Evolutionary conservation across 1,140 invertebrate species (phyloP).

Genomic region (Cecropterus lyciades): DNA sequence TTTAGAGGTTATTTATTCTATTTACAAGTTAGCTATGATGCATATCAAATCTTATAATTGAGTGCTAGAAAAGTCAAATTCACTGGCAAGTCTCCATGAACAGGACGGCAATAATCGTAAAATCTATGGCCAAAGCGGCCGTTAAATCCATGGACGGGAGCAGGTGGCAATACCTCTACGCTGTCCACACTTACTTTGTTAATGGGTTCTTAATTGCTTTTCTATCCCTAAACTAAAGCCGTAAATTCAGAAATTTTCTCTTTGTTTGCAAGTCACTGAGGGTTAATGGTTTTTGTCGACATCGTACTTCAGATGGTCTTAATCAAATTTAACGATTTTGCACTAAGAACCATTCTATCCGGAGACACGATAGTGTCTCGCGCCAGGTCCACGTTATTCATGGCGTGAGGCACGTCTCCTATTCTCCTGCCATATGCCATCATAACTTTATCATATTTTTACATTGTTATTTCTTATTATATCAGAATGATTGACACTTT

Average conservation of each 20-base stretch:
- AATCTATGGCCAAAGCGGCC: conserved; percentile 45
- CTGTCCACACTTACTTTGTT: conserved; percentile 59
- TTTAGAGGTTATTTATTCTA: too few species aligned
- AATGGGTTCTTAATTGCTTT: conserved; percentile 75
- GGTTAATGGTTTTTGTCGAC: conserved; percentile 20
- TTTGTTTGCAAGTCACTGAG: conserved; percentile 48
- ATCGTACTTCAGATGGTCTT: conserved; percentile 13
- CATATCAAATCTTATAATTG: not conserved
- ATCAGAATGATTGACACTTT: too few species aligned
- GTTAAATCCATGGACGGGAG: conserved; percentile 53
- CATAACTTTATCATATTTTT: too few species aligned
- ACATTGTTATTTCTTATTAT: too few species aligned
- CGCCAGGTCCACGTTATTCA: too few species aligned
- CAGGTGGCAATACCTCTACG: conserved; percentile 54
- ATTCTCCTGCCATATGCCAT: too few species aligned
- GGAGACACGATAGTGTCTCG: too few species aligned
- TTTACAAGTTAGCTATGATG: too few species aligned
- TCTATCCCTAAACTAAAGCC: conserved; percentile 62
- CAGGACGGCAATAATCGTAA: conserved; percentile 34
- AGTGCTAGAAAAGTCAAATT: conserved; percentile 24
- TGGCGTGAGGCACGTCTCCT: too few species aligned
- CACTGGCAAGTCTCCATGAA: conserved; percentile 34
- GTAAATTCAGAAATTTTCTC: conserved; percentile 55
- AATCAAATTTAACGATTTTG: not conserved
- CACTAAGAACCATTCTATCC: too few species aligned